Conservation (phyloP, 1,140 invertebrate genomes). For the Sesamia nonagrioides region DNA sequence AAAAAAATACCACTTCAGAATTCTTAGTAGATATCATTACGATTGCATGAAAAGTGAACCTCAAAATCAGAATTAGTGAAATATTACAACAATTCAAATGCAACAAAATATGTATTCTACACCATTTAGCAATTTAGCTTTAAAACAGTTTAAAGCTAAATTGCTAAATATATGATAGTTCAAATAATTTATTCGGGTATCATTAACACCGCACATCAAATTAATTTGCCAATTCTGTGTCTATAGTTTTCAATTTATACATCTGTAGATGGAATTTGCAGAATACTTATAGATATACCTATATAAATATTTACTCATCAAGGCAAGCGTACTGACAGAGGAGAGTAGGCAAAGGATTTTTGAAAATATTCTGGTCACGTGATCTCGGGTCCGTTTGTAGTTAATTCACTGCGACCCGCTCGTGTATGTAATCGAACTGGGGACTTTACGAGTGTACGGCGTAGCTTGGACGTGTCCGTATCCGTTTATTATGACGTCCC, state of each 20-base stretch:
- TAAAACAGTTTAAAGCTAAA: no score
- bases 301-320: conserved; percentile 40
- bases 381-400: conserved; percentile 57
- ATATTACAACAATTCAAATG: conserved; percentile 13
- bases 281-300: conserved; percentile 5
- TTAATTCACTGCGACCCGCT: conserved; percentile 60
- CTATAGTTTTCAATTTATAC: conserved; percentile 1
- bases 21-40: background rate
- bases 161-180: conserved; percentile 2
- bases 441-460: conserved; percentile 59
- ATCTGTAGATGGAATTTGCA: background rate
- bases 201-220: conserved; percentile 24
- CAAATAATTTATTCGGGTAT: conserved; percentile 33
- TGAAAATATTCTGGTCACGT: conserved; percentile 63
- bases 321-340: conserved; percentile 35
- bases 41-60: background rate
- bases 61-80: background rate
- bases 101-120: conserved; percentile 8
- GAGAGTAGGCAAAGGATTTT: conserved; percentile 49
- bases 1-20: background rate
- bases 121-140: conserved; percentile 28
- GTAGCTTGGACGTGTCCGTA: conserved; percentile 48
- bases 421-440: conserved; percentile 60
- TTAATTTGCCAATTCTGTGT: conserved; percentile 10
- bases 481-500: conserved; percentile 54